phyloP scores from a whole-genome alignment of 2,888 invertebrate species.

The Tineola bisselliella region DNA sequence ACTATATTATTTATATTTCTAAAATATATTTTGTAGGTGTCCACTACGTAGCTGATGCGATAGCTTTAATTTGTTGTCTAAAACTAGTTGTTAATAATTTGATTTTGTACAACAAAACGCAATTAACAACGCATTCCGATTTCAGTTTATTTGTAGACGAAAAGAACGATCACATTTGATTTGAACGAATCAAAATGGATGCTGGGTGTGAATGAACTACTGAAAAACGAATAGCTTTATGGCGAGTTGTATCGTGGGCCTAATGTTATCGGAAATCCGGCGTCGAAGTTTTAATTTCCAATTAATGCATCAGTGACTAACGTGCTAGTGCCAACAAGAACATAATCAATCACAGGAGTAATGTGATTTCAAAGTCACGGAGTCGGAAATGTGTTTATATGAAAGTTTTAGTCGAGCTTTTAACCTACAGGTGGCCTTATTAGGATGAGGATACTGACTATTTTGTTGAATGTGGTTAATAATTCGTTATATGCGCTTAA shows the following conservation, averaged over 20 bases:
- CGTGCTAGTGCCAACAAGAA: slow-evolving; percentile 35
- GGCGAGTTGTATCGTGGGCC: slow-evolving; percentile 59
- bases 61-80: no score
- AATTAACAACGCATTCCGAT: slow-evolving; percentile 34
- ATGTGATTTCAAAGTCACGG: slow-evolving; percentile 46
- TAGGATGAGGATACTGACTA: slow-evolving; percentile 62
- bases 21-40: no score
- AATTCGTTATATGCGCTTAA: slow-evolving; percentile 42
- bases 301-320: slow-evolving; percentile 39
- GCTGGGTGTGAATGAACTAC: slow-evolving; percentile 69
- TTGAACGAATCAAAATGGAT: slow-evolving; percentile 70
- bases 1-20: no score
- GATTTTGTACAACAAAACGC: slow-evolving; percentile 10
- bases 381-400: slow-evolving; percentile 64
- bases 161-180: slow-evolving; percentile 54
- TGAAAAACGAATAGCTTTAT: slow-evolving; percentile 67
- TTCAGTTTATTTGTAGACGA: slow-evolving; percentile 44
- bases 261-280: slow-evolving; percentile 18
- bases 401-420: slow-evolving; percentile 51
- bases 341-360: slow-evolving; percentile 35
- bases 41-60: no score
- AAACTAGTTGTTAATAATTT: background rate
- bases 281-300: slow-evolving; percentile 25
- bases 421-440: slow-evolving; percentile 60
- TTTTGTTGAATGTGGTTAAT: slow-evolving; percentile 46